Evolutionary conservation across 92 coral and sea anemone genomes (phyloP).

Genomic region (Umimayanthus chanpuru): DNA sequence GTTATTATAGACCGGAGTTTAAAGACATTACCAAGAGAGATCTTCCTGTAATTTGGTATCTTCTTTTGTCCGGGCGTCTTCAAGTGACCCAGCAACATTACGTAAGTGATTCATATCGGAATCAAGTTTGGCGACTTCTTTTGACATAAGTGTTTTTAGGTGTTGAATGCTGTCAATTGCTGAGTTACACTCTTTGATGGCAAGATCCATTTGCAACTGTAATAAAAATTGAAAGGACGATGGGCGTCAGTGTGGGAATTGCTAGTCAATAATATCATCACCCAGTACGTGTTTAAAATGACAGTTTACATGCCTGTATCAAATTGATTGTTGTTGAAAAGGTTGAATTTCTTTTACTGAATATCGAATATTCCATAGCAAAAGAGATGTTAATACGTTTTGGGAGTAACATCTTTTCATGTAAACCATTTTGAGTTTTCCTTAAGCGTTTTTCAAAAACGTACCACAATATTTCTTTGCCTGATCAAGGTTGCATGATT

Average conservation of each 20-base stretch:
- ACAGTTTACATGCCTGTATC: too few relatives aligned
- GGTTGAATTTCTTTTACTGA: background rate
- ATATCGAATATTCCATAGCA: too few relatives aligned
- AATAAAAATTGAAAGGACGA: constrained; percentile 6
- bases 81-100: constrained; percentile 45
- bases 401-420: too few relatives aligned
- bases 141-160: constrained; percentile 60
- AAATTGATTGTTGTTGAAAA: too few relatives aligned
- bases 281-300: background rate
- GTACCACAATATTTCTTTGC: too few relatives aligned
- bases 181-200: constrained; percentile 75
- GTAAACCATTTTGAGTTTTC: too few relatives aligned
- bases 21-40: constrained; percentile 23
- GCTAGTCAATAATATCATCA: background rate
- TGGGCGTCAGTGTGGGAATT: background rate
- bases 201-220: constrained; percentile 70
- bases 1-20: background rate
- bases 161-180: constrained; percentile 78
- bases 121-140: constrained; percentile 58
- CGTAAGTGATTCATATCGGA: constrained; percentile 48
- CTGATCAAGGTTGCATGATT: too few relatives aligned
- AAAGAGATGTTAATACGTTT: too few relatives aligned
- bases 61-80: constrained; percentile 37
- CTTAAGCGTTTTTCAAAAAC: too few relatives aligned
- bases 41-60: constrained; percentile 37